A percentile compares a stretch with the other conserved stretches of the same genome.
Conservation (phyloP, 23 tunicate genomes). For the Botrylloides violaceus region DNA sequence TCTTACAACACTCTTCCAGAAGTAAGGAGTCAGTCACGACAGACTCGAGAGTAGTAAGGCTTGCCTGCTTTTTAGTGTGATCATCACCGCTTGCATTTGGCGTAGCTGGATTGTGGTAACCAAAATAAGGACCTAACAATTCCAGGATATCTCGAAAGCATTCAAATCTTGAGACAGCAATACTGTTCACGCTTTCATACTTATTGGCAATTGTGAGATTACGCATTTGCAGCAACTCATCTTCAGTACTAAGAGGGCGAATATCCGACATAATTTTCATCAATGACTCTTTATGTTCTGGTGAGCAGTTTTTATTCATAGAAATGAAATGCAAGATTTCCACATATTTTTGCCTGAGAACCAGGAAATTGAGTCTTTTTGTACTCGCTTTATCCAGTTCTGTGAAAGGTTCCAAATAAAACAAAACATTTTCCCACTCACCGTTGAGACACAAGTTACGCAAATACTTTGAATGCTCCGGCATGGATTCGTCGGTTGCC, state of each 20-base stretch:
- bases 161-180: background rate
- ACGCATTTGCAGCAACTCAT: conserved; percentile 1
- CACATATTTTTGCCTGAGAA: conserved; percentile 11
- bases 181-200: background rate
- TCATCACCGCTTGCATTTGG: background rate
- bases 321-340: conserved; percentile 2
- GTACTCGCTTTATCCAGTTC: conserved; percentile 5
- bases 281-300: background rate
- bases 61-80: background rate
- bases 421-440: conserved; percentile 18
- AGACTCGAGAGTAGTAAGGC: background rate
- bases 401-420: conserved; percentile 18
- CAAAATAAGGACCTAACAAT: background rate
- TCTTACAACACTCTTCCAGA: conserved; percentile 7
- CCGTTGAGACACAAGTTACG: conserved; percentile 6
- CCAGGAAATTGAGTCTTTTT: conserved; percentile 5
- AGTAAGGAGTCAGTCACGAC: conserved; percentile 6
- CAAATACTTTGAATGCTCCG: conserved; percentile 5
- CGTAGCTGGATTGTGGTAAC: background rate
- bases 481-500: background rate
- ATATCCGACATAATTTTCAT: background rate
- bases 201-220: background rate
- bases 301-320: background rate
- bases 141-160: conserved; percentile 15
- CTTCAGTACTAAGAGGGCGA: conserved; percentile 8